These are phyloP conservation scores for Gallinago media DNA, from an alignment of 2,113 vertebrate species.

Conservation along the genomic window DNA sequence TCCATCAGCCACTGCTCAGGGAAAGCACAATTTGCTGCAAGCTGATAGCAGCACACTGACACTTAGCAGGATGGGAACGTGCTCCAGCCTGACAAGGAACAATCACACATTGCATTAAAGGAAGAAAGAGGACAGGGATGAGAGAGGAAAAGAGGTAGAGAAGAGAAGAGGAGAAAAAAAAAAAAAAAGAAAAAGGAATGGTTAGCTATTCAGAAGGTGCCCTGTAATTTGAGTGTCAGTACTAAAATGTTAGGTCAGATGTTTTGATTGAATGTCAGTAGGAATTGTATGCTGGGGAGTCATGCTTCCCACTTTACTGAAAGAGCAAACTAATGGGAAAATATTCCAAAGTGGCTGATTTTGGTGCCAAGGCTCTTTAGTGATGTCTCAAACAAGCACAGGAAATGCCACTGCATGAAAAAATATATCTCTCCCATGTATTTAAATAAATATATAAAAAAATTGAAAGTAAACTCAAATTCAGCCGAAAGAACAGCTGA, in stretches of 20 bases:
- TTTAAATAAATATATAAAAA: slow-evolving; percentile 22
- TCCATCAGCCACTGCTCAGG: slow-evolving; percentile 19
- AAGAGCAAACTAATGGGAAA: slow-evolving; percentile 67
- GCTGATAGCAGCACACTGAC: slow-evolving; percentile 47
- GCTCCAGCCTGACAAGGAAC: slow-evolving; percentile 63
- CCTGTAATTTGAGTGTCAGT: slow-evolving; percentile 70
- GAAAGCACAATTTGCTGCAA: slow-evolving; percentile 61
- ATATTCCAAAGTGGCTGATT: slow-evolving; percentile 63
- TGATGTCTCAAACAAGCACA: slow-evolving; percentile 35
- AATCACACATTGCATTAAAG: slow-evolving; percentile 50
- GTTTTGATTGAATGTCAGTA: slow-evolving; percentile 69
- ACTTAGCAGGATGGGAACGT: slow-evolving; percentile 49
- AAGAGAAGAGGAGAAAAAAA: background rate
- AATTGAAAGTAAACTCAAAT: background rate
- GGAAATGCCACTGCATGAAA: slow-evolving; percentile 29
- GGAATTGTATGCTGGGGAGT: slow-evolving; percentile 33
- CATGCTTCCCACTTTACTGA: slow-evolving; percentile 48
- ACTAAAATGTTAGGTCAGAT: slow-evolving; percentile 72
- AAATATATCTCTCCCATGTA: background rate
- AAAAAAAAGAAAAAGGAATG: background rate
- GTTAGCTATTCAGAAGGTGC: slow-evolving; percentile 53
- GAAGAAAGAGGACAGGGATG: slow-evolving; percentile 13
- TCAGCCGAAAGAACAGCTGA: background rate
- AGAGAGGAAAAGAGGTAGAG: slow-evolving; percentile 1
- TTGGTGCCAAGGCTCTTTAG: slow-evolving; percentile 16